Evolutionary conservation across 2,113 vertebrate genomes (phyloP).

Genomic region (Lamprotornis superbus): DNA sequence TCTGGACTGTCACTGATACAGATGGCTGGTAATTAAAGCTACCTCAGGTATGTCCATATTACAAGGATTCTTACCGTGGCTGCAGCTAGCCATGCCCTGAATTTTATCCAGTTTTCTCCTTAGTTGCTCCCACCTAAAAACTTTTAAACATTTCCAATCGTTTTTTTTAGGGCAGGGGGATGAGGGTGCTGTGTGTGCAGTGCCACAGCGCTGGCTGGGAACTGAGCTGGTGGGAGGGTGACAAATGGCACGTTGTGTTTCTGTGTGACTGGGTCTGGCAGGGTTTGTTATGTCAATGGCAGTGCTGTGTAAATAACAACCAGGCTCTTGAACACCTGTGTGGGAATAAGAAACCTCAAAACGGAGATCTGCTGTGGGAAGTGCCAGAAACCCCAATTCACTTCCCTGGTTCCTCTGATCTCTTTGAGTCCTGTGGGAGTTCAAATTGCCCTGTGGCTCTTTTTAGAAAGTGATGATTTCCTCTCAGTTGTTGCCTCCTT

Average conservation of each 20-base stretch:
- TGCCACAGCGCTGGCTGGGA: neutral
- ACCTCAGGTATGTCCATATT: neutral
- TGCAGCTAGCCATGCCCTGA: neutral
- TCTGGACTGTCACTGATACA: neutral
- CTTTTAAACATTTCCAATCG: neutral
- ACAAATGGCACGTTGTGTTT: neutral
- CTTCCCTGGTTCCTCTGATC: neutral
- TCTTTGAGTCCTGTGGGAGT: neutral
- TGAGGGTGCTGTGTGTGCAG: neutral
- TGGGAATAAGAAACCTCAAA: conserved; percentile 9
- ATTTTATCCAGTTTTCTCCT: neutral
- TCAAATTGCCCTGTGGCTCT: neutral
- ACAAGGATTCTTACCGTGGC: neutral
- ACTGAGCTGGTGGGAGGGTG: neutral
- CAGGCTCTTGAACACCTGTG: neutral
- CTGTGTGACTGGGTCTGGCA: neutral
- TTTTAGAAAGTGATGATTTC: neutral
- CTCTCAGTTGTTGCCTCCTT: neutral
- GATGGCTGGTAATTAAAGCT: neutral
- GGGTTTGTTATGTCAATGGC: neutral
- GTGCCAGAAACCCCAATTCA: neutral
- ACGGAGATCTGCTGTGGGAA: neutral
- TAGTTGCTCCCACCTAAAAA: neutral
- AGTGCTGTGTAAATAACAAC: conserved; percentile 18
- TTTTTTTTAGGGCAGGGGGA: neutral